A percentile compares a stretch with the other conserved stretches of the same genome.
These are phyloP conservation scores for Ormyrus rosae DNA, from an alignment of 2,888 invertebrate genomes.

Conservation along the genomic window DNA sequence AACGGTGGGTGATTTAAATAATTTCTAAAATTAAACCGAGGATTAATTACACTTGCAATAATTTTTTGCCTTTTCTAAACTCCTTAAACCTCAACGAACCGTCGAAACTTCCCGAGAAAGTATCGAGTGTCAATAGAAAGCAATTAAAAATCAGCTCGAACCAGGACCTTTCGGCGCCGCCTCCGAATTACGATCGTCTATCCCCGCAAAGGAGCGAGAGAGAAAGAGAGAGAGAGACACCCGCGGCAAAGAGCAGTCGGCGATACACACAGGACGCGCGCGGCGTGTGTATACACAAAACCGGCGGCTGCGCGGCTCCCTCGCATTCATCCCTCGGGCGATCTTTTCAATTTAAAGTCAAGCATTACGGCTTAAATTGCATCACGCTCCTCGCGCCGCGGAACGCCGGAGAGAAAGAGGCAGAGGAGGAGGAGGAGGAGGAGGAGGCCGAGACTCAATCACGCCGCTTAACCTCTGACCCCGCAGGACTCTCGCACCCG, in stretches of 20 bases:
- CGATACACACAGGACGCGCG: too few species aligned
- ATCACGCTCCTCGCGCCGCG: constrained; percentile 70
- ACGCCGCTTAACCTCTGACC: constrained; percentile 75
- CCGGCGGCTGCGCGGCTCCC: constrained; percentile 63
- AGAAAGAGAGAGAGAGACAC: too few species aligned
- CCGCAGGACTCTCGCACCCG: constrained; percentile 59
- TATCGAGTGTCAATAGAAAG: too few species aligned
- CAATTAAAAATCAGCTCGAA: neutral
- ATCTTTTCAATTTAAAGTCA: constrained; percentile 77
- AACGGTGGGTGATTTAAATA: too few species aligned
- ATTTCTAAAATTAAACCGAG: too few species aligned
- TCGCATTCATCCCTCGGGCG: constrained; percentile 72
- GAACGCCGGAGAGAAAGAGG: constrained; percentile 29
- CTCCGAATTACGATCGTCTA: too few species aligned
- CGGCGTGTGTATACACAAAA: neutral
- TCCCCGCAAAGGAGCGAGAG: too few species aligned
- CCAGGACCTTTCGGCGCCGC: neutral
- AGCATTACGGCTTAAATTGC: constrained; percentile 76
- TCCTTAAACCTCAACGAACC: too few species aligned
- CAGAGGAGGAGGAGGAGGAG: constrained; percentile 30
- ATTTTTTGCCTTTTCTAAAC: too few species aligned
- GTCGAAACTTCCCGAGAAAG: too few species aligned
- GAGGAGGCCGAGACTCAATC: constrained; percentile 72
- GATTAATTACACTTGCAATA: too few species aligned
- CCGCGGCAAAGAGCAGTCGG: too few species aligned